Evolutionary conservation across 2,113 vertebrate genomes (phyloP), one percentile per base, ranked within the genome.

Genomic region (Vulpes ferrilata): DNA sequence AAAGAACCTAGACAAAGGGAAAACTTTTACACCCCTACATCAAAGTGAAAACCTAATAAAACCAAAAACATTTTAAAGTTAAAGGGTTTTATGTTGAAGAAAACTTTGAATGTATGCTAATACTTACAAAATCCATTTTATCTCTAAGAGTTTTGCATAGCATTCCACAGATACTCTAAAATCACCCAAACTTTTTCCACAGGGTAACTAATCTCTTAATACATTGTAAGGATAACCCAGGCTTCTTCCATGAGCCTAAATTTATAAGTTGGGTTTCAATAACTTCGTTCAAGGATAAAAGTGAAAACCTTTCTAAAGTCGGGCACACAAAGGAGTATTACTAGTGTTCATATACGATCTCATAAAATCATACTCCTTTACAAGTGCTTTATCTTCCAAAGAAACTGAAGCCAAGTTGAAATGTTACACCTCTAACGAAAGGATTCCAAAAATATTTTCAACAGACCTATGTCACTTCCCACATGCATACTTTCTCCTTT

Each of bases 31-130:
- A 79, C 17, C 43, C 74, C 74, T 79, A 55, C 30, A 53, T 55
- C 86, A 95, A 93, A 96, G 5, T 64, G 38, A 97, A 98, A 82
- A 32, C 53, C 60, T 62, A 74, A 57, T 71, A 82, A 82, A 79
- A 51, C 48, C 85, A 95, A 78, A 67, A 62, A 60, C 88, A 94
- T 3, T 87, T 98, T 93, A 84, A 95, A 97, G 97, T 88, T 53
- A 94, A 93, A 85, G 90, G 38, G 62, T 93, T 97, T 38, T 60
- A 62, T 4, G 86, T 0, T 5, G n/a, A 87, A 88, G 32, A 78
- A 98, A 97, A 55, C 9, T 97, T 73, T 30, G 74, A 96, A 82
- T 79, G 65, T 12, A 57, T 0, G 65, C 35, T 43, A 82, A 95
- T 23, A 82, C 35, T 90, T 81, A 25, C 0, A 79, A 92, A 94